These are phyloP conservation scores for Macropis europaea DNA, from an alignment of 2,888 invertebrate species.

Conservation along the genomic window DNA sequence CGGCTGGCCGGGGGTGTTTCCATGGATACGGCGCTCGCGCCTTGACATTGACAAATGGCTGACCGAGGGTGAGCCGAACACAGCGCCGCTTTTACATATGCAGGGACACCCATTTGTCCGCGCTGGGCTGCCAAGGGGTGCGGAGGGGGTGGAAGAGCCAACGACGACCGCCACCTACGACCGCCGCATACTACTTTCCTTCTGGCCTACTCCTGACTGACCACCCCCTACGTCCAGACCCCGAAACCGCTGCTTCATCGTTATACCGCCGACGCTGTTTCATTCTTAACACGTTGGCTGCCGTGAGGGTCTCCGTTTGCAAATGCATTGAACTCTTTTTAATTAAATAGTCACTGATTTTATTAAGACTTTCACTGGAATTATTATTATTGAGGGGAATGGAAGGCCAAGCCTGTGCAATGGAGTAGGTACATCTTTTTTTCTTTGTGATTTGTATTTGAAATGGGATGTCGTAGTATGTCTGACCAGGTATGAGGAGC, in stretches of 20 bases:
- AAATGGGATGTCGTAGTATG: too few relatives aligned
- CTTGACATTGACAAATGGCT: conserved; percentile 80
- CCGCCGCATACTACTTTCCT: conserved; percentile 40
- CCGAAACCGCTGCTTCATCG: conserved; percentile 17
- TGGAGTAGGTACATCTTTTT: too few relatives aligned
- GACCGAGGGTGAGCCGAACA: conserved; percentile 79
- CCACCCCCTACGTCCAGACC: conserved; percentile 45
- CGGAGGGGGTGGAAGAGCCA: conserved; percentile 25
- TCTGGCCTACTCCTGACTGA: conserved; percentile 61
- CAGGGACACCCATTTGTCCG: conserved; percentile 80
- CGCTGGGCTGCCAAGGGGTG: conserved; percentile 63
- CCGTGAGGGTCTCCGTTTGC: too few relatives aligned
- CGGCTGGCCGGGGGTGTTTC: conserved; percentile 75
- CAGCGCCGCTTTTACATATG: conserved; percentile 80
- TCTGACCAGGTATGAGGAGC: too few relatives aligned
- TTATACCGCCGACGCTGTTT: conserved; percentile 2
- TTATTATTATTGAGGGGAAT: too few relatives aligned
- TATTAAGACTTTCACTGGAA: too few relatives aligned
- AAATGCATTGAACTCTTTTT: too few relatives aligned
- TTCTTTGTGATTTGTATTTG: too few relatives aligned
- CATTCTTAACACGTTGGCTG: too few relatives aligned
- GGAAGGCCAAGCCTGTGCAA: too few relatives aligned
- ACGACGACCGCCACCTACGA: conserved; percentile 45
- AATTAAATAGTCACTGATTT: too few relatives aligned
- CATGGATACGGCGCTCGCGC: conserved; percentile 80